These are phyloP conservation scores for Mastacembelus armatus DNA, from an alignment of 2,797 vertebrate genomes.

Conservation along the genomic window DNA sequence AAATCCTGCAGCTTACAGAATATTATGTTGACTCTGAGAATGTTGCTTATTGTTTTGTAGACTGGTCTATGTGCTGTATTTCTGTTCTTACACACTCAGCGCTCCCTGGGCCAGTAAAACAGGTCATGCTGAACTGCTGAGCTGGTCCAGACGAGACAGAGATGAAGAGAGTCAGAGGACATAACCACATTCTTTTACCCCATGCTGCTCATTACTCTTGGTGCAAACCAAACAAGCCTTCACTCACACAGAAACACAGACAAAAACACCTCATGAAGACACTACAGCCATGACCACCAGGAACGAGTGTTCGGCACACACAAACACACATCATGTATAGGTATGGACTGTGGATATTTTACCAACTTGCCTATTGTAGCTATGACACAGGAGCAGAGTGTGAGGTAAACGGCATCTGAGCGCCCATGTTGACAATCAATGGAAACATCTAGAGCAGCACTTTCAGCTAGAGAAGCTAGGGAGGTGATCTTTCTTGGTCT, in stretches of 20 bases:
- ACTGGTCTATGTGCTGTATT: conserved; percentile 15
- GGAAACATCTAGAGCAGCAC: conserved; percentile 48
- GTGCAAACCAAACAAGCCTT: conserved; percentile 76
- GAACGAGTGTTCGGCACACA: conserved; percentile 30
- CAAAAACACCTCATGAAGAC: conserved; percentile 52
- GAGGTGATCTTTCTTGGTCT: conserved; percentile 22
- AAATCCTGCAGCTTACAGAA: conserved; percentile 10
- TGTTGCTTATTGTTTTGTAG: conserved; percentile 23
- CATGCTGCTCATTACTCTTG: conserved; percentile 72
- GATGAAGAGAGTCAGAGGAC: conserved; percentile 48
- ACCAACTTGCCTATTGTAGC: conserved; percentile 53
- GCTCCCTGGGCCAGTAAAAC: conserved; percentile 15
- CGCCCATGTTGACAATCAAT: conserved; percentile 62
- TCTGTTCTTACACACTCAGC: conserved; percentile 19
- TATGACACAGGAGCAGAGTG: conserved; percentile 36
- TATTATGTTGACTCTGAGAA: conserved; percentile 10
- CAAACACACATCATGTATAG: conserved; percentile 12
- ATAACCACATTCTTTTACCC: conserved; percentile 50
- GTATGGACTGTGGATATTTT: conserved; percentile 7
- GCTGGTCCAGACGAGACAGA: conserved; percentile 43
- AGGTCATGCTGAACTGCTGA: conserved; percentile 30
- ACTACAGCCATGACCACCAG: conserved; percentile 38
- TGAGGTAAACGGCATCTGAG: conserved; percentile 14
- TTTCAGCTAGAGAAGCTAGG: conserved; percentile 14
- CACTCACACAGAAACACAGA: conserved; percentile 46